phyloP scores from a whole-genome alignment of 2,888 invertebrate genomes.

The Patella ulyssiponensis region DNA sequence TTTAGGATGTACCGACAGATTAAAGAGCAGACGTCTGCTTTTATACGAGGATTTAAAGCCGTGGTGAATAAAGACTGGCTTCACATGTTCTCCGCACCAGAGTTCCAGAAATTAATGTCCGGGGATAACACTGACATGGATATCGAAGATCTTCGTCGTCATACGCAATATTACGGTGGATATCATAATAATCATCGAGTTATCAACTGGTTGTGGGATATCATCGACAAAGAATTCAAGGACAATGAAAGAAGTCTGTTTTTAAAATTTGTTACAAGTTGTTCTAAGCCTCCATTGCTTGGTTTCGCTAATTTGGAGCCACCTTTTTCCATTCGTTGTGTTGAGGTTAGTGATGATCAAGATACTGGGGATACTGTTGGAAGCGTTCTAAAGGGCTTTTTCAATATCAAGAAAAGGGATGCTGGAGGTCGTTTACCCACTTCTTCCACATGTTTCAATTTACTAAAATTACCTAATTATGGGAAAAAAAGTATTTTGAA shows the following conservation, averaged over 20 bases:
- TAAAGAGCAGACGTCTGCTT: slow-evolving; percentile 95
- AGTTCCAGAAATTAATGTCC: slow-evolving; percentile 93
- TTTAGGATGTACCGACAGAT: slow-evolving; percentile 99
- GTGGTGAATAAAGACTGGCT: slow-evolving; percentile 97
- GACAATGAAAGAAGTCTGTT: slow-evolving; percentile 93
- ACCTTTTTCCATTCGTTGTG: slow-evolving; percentile 97
- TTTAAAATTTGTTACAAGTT: slow-evolving; percentile 83
- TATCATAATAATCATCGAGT: slow-evolving; percentile 98
- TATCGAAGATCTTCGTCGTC: slow-evolving; percentile 76
- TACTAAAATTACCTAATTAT: slow-evolving; percentile 96
- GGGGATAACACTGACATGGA: slow-evolving; percentile 96
- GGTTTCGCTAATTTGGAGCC: slow-evolving; percentile 97
- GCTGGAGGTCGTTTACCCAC: slow-evolving; percentile 90
- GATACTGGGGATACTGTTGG: slow-evolving; percentile 81
- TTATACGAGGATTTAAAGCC: slow-evolving; percentile 95
- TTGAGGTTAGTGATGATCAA: slow-evolving; percentile 96
- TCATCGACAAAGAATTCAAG: slow-evolving; percentile 93
- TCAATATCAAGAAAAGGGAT: slow-evolving; percentile 84
- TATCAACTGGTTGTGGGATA: slow-evolving; percentile 99
- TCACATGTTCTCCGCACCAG: slow-evolving; percentile 93
- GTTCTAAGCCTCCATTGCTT: slow-evolving; percentile 95
- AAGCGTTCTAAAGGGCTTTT: slow-evolving; percentile 97
- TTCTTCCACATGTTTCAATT: slow-evolving; percentile 98
- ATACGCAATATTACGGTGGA: slow-evolving; percentile 99
- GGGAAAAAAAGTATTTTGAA: slow-evolving; percentile 94